These are phyloP conservation scores for Augochlorella aurata DNA, from an alignment of 2,888 invertebrate genomes.

Conservation along the genomic window DNA sequence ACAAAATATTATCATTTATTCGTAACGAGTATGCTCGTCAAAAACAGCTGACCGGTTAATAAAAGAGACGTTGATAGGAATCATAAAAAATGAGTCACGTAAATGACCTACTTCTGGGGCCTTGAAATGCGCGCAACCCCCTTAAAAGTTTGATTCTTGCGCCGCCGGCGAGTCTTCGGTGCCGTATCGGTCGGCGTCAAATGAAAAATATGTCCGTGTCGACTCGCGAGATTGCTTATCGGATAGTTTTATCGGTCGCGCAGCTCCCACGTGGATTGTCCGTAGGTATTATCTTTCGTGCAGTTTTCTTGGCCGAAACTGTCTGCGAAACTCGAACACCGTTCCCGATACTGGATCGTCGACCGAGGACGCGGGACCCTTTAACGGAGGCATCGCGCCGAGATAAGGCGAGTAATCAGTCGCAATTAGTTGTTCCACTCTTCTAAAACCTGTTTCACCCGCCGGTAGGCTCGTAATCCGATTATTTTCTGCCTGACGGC, in stretches of 20 bases:
- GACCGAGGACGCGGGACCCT: not conserved
- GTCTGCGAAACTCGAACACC: not conserved
- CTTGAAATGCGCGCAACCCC: not conserved
- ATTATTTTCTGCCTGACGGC: constrained; percentile 56
- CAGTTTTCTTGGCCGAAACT: not conserved
- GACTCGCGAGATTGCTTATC: constrained; percentile 28
- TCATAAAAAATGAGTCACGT: not conserved
- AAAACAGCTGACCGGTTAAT: no score
- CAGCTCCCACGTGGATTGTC: constrained; percentile 4
- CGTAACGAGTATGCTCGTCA: no score
- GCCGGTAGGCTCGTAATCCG: constrained; percentile 54
- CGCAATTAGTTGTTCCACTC: constrained; percentile 63
- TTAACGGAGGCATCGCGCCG: constrained; percentile 30
- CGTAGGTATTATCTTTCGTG: not conserved
- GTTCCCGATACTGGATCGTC: not conserved
- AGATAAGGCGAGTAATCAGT: constrained; percentile 62
- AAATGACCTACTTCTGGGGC: not conserved
- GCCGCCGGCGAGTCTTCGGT: not conserved
- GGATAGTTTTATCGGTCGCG: constrained; percentile 13
- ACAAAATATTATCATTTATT: no score
- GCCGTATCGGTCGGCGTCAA: constrained; percentile 4
- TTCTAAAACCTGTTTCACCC: constrained; percentile 48
- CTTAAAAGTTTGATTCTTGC: constrained; percentile 6
- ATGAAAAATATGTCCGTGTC: constrained; percentile 20
- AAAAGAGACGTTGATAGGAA: not conserved